Percentiles rank a stretch among this genome's conserved stretches.
Conservation (phyloP, 2,113 vertebrate species). For the Tenrec ecaudatus region DNA sequence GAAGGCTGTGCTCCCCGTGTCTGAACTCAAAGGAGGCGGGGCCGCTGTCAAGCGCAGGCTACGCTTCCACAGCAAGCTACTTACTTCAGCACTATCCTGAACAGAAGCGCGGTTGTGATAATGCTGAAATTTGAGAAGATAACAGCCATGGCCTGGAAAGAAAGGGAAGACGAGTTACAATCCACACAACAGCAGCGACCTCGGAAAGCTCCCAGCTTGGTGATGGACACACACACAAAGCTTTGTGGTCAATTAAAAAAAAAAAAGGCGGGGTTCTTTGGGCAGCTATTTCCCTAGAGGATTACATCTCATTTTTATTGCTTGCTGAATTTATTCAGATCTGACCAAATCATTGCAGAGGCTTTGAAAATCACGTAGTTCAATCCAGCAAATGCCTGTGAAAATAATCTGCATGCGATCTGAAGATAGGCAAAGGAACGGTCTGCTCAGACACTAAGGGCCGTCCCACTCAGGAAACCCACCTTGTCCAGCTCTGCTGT, state of each 20-base stretch:
- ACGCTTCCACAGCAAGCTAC: conserved; percentile 80
- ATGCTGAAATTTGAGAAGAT: conserved; percentile 99
- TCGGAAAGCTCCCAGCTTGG: conserved; percentile 54
- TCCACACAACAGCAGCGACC: conserved; percentile 57
- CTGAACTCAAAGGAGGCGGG: conserved; percentile 46
- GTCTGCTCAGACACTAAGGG: conserved; percentile 40
- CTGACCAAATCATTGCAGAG: conserved; percentile 58
- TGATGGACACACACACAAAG: conserved; percentile 41
- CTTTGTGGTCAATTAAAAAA: conserved; percentile 67
- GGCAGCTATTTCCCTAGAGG: conserved; percentile 68
- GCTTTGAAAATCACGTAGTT: conserved; percentile 55
- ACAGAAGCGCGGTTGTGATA: conserved; percentile 98
- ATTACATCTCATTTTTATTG: conserved; percentile 73
- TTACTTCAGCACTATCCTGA: conserved; percentile 98
- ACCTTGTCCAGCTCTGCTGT: conserved; percentile 22
- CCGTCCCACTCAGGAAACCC: neutral
- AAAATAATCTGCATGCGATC: conserved; percentile 47
- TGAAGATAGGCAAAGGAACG: conserved; percentile 41
- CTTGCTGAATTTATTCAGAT: conserved; percentile 62
- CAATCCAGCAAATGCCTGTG: conserved; percentile 6
- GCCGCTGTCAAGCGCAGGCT: conserved; percentile 30
- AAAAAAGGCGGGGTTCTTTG: conserved; percentile 64
- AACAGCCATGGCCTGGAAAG: conserved; percentile 96
- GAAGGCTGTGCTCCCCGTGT: conserved; percentile 24
- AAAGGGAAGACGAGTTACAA: conserved; percentile 79